Evolutionary conservation across 2,797 vertebrate species (phyloP).

Genomic region (Nannoperca australis): DNA sequence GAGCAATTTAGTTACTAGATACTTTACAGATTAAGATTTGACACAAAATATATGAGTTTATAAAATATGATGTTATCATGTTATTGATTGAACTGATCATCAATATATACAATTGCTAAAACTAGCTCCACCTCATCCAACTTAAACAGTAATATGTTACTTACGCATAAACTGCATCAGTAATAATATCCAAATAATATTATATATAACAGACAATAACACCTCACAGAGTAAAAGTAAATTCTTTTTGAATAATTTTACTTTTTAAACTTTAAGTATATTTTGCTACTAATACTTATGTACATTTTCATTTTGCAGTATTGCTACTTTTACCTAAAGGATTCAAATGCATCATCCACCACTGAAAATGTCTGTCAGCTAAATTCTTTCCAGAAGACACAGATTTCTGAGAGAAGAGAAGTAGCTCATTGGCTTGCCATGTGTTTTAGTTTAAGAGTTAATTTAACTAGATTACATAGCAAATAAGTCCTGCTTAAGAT

Average conservation of each 20-base stretch:
- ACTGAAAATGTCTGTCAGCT: background rate
- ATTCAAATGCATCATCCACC: background rate
- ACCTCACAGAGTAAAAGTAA: background rate
- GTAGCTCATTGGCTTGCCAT: background rate
- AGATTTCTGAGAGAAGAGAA: slow-evolving; percentile 1
- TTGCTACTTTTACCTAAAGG: background rate
- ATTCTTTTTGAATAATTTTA: background rate
- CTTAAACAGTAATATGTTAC: background rate
- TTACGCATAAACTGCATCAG: too few species aligned
- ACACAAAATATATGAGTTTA: background rate
- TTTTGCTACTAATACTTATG: background rate
- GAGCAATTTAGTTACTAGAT: background rate
- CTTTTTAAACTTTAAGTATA: slow-evolving; percentile 1
- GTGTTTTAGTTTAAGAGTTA: background rate
- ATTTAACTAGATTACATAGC: slow-evolving; percentile 3
- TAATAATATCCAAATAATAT: background rate
- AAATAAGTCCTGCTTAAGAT: background rate
- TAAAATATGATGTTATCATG: background rate
- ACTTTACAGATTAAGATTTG: background rate
- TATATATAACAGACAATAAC: background rate
- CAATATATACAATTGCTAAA: background rate
- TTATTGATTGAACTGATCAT: background rate
- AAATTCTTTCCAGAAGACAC: background rate
- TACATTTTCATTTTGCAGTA: background rate
- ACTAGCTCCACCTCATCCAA: background rate